phyloP scores from a whole-genome alignment of 1,140 invertebrate species.

The Chlorops oryzae region DNA sequence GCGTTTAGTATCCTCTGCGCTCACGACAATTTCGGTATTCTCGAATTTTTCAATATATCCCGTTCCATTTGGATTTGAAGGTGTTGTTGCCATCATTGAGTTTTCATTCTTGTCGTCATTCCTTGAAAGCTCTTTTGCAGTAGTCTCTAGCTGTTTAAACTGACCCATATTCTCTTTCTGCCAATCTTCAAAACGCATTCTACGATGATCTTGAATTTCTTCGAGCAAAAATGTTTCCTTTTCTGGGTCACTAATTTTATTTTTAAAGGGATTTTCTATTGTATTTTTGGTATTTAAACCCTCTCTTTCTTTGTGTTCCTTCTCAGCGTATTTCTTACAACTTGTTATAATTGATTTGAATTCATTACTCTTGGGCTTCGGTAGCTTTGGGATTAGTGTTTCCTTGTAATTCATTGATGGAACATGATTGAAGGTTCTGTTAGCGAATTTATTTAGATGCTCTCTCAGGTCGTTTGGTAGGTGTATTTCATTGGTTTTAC shows the following conservation, averaged over 20 bases:
- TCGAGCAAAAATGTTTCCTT: conserved; percentile 42
- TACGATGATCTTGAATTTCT: conserved; percentile 29
- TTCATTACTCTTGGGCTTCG: conserved; percentile 38
- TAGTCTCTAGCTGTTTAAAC: too few relatives aligned
- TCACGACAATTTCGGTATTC: conserved; percentile 46
- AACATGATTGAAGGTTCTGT: conserved; percentile 11
- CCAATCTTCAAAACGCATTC: conserved; percentile 37
- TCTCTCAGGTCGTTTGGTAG: conserved; percentile 47
- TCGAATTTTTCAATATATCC: conserved; percentile 29
- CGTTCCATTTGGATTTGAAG: conserved; percentile 32
- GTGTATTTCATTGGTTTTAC: conserved; percentile 50
- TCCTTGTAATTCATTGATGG: too few relatives aligned
- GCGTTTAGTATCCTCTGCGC: conserved; percentile 26
- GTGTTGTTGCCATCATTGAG: too few relatives aligned
- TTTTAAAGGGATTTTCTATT: conserved; percentile 14
- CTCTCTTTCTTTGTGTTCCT: not conserved
- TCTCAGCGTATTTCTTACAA: conserved; percentile 7
- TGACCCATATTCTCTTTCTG: too few relatives aligned
- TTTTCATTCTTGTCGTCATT: too few relatives aligned
- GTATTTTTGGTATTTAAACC: conserved; percentile 7
- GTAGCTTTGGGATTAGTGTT: conserved; percentile 24
- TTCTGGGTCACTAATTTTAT: conserved; percentile 36
- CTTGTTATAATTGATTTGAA: conserved; percentile 49
- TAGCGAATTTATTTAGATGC: conserved; percentile 60
- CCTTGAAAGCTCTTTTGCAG: too few relatives aligned